Evolutionary conservation across 2,888 invertebrate species (phyloP).

Genomic region (Aethes cnicana): DNA sequence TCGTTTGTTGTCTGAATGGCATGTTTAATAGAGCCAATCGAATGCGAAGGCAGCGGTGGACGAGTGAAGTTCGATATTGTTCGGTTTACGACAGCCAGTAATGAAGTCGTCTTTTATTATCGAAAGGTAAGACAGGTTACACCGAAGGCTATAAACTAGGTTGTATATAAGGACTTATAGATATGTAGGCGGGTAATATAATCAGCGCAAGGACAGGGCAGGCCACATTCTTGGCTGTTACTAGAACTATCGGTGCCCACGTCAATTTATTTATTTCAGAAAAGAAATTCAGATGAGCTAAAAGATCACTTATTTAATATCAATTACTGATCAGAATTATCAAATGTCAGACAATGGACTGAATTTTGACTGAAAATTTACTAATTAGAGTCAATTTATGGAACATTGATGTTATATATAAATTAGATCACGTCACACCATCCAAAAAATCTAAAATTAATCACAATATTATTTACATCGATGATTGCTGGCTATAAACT

Average conservation of each 20-base stretch:
- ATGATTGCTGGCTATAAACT: constrained; percentile 8
- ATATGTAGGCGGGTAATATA: constrained; percentile 18
- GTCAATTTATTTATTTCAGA: too few relatives aligned
- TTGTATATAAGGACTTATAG: constrained; percentile 11
- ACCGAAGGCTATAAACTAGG: constrained; percentile 15
- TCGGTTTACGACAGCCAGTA: constrained; percentile 14
- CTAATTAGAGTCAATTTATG: background rate
- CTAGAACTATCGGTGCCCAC: too few relatives aligned
- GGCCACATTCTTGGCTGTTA: constrained; percentile 14
- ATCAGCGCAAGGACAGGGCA: constrained; percentile 25
- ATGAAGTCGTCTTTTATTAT: constrained; percentile 20
- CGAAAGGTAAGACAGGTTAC: constrained; percentile 11
- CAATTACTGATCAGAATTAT: too few relatives aligned
- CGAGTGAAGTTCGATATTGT: constrained; percentile 4
- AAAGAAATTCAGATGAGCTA: background rate
- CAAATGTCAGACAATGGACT: too few relatives aligned
- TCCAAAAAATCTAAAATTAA: constrained; percentile 1
- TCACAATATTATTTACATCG: constrained; percentile 9
- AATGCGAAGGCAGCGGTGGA: background rate
- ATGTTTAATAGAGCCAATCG: background rate
- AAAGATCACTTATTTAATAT: background rate
- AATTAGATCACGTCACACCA: background rate
- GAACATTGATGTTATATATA: background rate
- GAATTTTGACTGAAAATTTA: too few relatives aligned
- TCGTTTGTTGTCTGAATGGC: background rate